Percentiles rank a stretch among this genome's conserved stretches.
These are phyloP conservation scores for Lipophrys pholis DNA, from an alignment of 2,113 vertebrate genomes.

Conservation along the genomic window DNA sequence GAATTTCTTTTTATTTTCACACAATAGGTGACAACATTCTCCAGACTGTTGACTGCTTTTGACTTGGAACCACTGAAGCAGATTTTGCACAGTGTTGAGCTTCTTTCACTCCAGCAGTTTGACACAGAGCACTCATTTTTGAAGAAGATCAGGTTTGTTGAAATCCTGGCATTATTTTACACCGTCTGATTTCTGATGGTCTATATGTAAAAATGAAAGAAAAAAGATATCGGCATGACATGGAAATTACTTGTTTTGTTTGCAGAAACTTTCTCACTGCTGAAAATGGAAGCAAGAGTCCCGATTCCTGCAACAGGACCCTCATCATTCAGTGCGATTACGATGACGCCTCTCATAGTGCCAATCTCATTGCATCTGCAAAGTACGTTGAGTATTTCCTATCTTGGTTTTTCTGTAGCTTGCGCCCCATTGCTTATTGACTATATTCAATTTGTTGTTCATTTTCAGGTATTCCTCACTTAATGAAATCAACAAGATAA, in stretches of 20 bases:
- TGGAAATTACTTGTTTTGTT: conserved; percentile 4
- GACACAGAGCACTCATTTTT: conserved; percentile 94
- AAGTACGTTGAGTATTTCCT: conserved; percentile 82
- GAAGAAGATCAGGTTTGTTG: conserved; percentile 89
- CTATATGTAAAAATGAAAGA: too few relatives aligned
- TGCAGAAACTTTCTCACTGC: conserved; percentile 83
- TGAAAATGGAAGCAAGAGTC: conserved; percentile 6
- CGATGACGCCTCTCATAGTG: conserved; percentile 84
- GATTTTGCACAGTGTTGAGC: conserved; percentile 69
- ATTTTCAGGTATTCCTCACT: conserved; percentile 88
- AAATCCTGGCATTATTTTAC: background rate
- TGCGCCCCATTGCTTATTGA: fast-evolving
- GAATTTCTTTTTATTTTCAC: conserved; percentile 21
- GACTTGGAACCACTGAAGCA: conserved; percentile 82
- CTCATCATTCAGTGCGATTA: conserved; percentile 94
- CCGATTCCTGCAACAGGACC: conserved; percentile 78
- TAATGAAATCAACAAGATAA: conserved; percentile 91
- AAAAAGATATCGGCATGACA: too few relatives aligned
- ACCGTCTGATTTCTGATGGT: background rate
- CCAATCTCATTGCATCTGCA: conserved; percentile 93
- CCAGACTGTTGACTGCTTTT: conserved; percentile 89
- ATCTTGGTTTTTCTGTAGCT: background rate
- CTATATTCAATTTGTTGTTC: conserved; percentile 5
- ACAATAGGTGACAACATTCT: conserved; percentile 93
- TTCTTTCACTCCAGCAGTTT: conserved; percentile 93